Evolutionary conservation across 2,888 invertebrate species (phyloP), one percentile per base, ranked within the genome.

Genomic region (Ochropleura leucogaster): DNA sequence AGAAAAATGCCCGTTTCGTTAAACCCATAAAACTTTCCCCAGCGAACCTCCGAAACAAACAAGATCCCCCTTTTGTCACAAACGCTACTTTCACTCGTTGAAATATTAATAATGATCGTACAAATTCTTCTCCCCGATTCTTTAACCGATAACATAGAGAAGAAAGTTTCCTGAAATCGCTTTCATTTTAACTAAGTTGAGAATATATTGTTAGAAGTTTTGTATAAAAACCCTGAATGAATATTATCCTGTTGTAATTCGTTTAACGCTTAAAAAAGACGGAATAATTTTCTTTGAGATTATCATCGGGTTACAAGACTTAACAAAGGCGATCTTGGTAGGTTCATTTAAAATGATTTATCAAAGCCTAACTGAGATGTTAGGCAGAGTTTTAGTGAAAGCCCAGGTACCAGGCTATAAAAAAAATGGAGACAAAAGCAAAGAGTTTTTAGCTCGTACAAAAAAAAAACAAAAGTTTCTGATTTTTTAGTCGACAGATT

Each of bases 101-200:
- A 83, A 86, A 79, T 82, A 85, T 87, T 83, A 87, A 85, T 84
- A 83, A 83, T 75, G 77, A 86, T 85, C 83, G 76, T 81, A 71
- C 66, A 64, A 80, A 73, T 83, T 79, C 59, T n/a, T 44, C 46
- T 49, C 59, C 70, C 72, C 63, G 65, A 65, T 76, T 82, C 57
- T 74, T 67, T 63, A 40, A 47, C 64, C 76, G 82, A 86, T 85
- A 85, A 78, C 72, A 74, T 79, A 76, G 79, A 80, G 66, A 63
- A 59, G n/a, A 80, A 86, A 83, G 77, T 86, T 85, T 72, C 51
- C 62, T 72, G 10, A 79, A 81, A 83, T 80, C 71, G 64, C 82
- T 72, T 79, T 80, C 57, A 79, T 80, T 83, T 79, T 63, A 79
- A 69, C 72, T 75, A 78, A 85, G 76, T 85, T 73, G 20, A 73